Base-by-base conservation (phyloP, 2,113 vertebrate species). In the Perca flavescens region DNA sequence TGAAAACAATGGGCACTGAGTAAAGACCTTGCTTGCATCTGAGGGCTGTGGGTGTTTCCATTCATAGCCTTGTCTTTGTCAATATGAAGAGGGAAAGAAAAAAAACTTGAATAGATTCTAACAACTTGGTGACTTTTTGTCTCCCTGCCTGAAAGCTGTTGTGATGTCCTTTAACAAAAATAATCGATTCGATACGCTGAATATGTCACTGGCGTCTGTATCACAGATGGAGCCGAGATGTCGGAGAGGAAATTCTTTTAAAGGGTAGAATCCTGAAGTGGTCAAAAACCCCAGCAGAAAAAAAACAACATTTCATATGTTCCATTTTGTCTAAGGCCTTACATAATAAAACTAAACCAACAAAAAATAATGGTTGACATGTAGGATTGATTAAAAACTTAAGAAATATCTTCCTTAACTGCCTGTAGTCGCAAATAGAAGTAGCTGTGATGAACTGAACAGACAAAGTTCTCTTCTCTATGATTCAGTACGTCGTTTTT, bases 151-250 rank as follows among this genome's bases (percentile, higher is more conserved):
- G 65, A 72, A 67, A 65, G 34, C 75, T 77, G 79, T 66, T 28
- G 2, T 40, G 73, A 74, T 22, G 79, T 85, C 79, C 74, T 83
- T 64, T 72, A 15, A 64, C 64, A 69, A 62, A 74, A 74, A 79
- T 82, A 90, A 90, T 90, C 56, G 53, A 88, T 86, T 83, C 3
- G 54, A 46, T 52, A 84, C 40, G 88, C 62, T 53, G 70, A 74
- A 64, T 79, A 77, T 85, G 86, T 87, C 77, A 57, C 84, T 71
- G 7, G 25, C 3, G 76, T 82, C 72, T 83, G 79, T 74, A 43
- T 62, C 2, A 11, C 90, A 91, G 88, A 88, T 91, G 88, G 77
- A 82, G 88, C 64, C 67, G 74, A 86, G 86, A 90, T 91, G 84
- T 80, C 64, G 80, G 71, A 62, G 86, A 22, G 58, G 47, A 76